Percentiles rank a stretch among this genome's conserved stretches.
These are phyloP conservation scores for Drosophila carrolli DNA, from an alignment of 1,140 invertebrate species.

Conservation along the genomic window DNA sequence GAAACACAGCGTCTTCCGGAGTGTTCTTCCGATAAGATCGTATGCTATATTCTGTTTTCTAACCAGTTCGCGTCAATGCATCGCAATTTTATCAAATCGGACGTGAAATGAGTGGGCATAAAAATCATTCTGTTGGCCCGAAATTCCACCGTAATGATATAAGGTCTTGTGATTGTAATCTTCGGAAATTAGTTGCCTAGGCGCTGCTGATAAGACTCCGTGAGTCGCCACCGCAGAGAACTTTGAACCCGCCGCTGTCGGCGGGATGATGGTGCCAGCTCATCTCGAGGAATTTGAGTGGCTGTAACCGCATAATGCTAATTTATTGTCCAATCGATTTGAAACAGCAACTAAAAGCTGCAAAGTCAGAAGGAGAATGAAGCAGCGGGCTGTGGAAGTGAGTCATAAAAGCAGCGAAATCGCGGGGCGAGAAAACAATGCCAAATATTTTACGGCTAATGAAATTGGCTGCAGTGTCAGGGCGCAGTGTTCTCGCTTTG, in stretches of 20 bases:
- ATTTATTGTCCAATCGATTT: constrained; percentile 76
- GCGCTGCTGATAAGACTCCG: constrained; percentile 12
- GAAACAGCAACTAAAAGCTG: constrained; percentile 68
- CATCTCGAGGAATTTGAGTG: constrained; percentile 33
- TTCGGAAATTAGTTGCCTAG: not conserved
- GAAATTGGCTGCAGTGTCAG: constrained; percentile 44
- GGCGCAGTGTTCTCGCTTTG: not conserved
- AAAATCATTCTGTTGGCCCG: not conserved
- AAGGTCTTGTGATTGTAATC: constrained; percentile 5
- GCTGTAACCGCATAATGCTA: constrained; percentile 67
- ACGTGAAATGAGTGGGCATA: not conserved
- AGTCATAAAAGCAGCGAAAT: constrained; percentile 47
- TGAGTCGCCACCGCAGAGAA: constrained; percentile 3
- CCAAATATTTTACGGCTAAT: constrained; percentile 54
- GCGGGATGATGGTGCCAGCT: constrained; percentile 41
- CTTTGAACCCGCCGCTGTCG: constrained; percentile 21
- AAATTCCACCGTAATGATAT: constrained; percentile 13
- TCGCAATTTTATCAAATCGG: constrained; percentile 1
- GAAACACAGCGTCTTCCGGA: not conserved
- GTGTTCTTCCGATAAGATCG: not conserved
- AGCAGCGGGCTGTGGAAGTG: constrained; percentile 14
- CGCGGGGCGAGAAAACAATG: constrained; percentile 2
- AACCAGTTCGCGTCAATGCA: not conserved
- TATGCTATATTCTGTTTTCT: not conserved
- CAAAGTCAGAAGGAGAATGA: constrained; percentile 4